These are phyloP conservation scores for Leucosticte australis DNA, from an alignment of 2,113 vertebrate species.

Conservation along the genomic window DNA sequence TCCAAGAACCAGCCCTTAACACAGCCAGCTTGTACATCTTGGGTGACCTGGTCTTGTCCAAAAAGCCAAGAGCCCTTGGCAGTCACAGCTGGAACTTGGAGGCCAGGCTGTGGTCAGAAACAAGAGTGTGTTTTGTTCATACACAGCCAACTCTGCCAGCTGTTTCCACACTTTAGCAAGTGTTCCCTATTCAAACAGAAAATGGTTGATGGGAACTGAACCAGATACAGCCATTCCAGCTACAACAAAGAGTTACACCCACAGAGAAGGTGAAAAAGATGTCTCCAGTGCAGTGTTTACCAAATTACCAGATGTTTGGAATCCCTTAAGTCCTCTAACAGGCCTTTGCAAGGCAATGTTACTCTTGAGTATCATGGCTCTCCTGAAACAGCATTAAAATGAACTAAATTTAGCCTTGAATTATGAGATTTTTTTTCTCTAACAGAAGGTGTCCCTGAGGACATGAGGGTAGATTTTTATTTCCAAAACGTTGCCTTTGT, in stretches of 20 bases:
- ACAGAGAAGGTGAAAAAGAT: slow-evolving; percentile 1
- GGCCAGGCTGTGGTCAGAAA: slow-evolving; percentile 35
- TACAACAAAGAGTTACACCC: neutral
- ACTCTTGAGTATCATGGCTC: slow-evolving; percentile 1
- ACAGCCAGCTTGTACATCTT: neutral
- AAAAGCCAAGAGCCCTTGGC: slow-evolving; percentile 1
- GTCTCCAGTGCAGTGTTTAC: slow-evolving; percentile 14
- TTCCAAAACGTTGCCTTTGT: slow-evolving; percentile 47
- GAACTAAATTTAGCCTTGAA: slow-evolving; percentile 62
- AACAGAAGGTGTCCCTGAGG: slow-evolving; percentile 48
- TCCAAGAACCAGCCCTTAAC: neutral
- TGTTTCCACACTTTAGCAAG: slow-evolving; percentile 39
- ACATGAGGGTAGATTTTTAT: slow-evolving; percentile 12
- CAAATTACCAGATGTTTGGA: slow-evolving; percentile 41
- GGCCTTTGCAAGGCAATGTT: neutral
- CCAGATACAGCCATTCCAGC: neutral
- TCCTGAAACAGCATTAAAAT: slow-evolving; percentile 41
- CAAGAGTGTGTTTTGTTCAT: neutral
- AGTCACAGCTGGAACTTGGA: neutral
- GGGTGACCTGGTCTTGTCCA: neutral
- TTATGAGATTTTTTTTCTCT: slow-evolving; percentile 31
- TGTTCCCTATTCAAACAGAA: slow-evolving; percentile 17
- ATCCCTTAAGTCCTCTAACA: slow-evolving; percentile 41
- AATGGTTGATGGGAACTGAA: neutral
- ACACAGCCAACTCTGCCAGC: slow-evolving; percentile 21